Evolutionary conservation across 2,797 vertebrate species (phyloP), one percentile per base, ranked within the genome.

Genomic region (Anguilla obscura): DNA sequence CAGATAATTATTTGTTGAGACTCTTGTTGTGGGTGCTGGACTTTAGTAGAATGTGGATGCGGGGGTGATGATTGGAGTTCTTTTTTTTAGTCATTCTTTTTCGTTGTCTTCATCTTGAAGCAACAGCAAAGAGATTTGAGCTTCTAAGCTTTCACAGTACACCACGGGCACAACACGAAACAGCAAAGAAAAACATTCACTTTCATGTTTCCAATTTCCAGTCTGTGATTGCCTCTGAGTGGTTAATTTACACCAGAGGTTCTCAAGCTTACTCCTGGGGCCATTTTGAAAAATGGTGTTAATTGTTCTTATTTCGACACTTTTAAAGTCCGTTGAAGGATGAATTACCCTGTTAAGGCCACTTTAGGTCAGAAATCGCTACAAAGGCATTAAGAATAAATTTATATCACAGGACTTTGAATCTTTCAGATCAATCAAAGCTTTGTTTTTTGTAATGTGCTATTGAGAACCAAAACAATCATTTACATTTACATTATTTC

Each of bases 211-310:
- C 87, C 18, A 36, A 60, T 58, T 85, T 85, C 50, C 52, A 18
- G 21, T 36, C 66, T 79, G n/a, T 33, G 84, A 79, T 60, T 85
- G 69, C 63, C 87, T 56, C 24, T 56, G 50, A 76, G 69, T 56
- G 86, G 50, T 24, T 88, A 48, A 88, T 79, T 85, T 80, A 85
- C 84, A 85, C 74, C 52, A 69, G 63, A 69, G 63, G 63, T 69
- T 69, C 63, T 27, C 63, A 69, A 27, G 27, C 63, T 27, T n/a
- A 27, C 63, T 69, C 63, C 63, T 7, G 63, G 63, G 63, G 63
- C 63, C 63, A 69, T 27, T 69, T 27, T 69, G 63, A 69, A 69
- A 69, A 69, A 69, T 69, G 63, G 63, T 69, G 63, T 69, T 69
- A 69, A 69, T 69, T 69, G 63, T 69, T 69, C 63, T 69, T 7